Evolutionary conservation across 2,797 vertebrate species (phyloP).

Genomic region (Dromococcyx pavoninus): DNA sequence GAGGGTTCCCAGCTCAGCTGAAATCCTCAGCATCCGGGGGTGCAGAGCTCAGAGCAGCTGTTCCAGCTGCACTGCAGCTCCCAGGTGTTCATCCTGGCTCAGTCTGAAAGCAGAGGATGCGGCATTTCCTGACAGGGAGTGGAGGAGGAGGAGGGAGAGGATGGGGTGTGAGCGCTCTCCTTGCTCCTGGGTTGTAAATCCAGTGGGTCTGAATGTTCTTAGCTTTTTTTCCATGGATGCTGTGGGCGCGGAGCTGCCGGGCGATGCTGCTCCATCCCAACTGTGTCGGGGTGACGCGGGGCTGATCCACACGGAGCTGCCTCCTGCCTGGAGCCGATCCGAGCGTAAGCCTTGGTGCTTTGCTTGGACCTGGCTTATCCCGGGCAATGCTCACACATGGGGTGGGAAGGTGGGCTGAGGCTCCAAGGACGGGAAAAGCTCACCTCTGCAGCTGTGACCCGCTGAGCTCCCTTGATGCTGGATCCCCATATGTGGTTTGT

Average conservation of each 20-base stretch:
- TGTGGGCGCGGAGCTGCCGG: neutral
- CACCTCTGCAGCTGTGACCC: accelerated
- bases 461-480: accelerated
- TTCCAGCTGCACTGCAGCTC: accelerated
- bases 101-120: neutral
- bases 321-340: neutral
- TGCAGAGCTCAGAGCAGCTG: accelerated
- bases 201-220: too few relatives aligned
- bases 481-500: neutral
- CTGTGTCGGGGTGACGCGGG: accelerated
- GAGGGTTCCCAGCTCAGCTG: neutral
- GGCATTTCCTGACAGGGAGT: too few relatives aligned
- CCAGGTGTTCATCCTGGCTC: too few relatives aligned
- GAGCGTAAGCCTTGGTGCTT: accelerated
- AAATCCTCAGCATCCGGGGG: accelerated
- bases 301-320: neutral
- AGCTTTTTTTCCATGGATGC: neutral
- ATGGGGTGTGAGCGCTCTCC: accelerated
- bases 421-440: neutral
- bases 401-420: neutral
- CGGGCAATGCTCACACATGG: too few relatives aligned
- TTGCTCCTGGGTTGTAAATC: accelerated
- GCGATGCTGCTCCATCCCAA: too few relatives aligned
- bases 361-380: accelerated
- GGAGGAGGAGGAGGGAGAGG: neutral